Evolutionary conservation across 2,888 invertebrate genomes (phyloP), one percentile per base, ranked within the genome.

Genomic region (Corbicula japonica): DNA sequence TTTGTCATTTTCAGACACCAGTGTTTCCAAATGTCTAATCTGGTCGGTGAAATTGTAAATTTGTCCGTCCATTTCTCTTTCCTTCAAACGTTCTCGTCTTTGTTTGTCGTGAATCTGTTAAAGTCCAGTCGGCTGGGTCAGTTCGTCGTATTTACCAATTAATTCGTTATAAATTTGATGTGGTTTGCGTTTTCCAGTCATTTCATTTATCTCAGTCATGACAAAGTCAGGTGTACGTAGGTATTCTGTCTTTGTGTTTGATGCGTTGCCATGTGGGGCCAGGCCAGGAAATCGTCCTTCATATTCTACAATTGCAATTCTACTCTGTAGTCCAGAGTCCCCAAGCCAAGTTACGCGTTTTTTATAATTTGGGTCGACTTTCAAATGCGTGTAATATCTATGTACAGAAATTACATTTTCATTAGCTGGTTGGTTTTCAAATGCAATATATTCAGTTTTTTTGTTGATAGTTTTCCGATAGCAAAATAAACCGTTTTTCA

Each of bases 331-430:
- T 12, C 41, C 41, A 10, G 12, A 12, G 15, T 54, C 26, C 26
- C 21, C 26, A 21, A 54, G 26, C 54, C 54, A 54, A 54, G 54
- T 21, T 2, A 54, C 54, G 8, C 48, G 48, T 54, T 54, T 54
- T 38, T 54, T 35, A 44, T 41, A 52, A 12, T 26, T 18, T 44
- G 50, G 34, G 8, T 32, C 52, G 21, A 38, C 15, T 52, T 66
- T 66, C 12, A 38, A 30, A 10, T 28, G 30, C 10, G 30, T 38
- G 32, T 69, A 69, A 21, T 69, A 58, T 21, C 58, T 38, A 30
- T 58, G 58, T 18, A 69, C 21, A 26, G 38, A 35, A 21, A 58
- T 46, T 28, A 69, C 56, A 21, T 69, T 56, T 23, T 56, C 44
- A 4, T 21, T 15, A 15, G n/a, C 26, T 12, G 58, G 68, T 28